phyloP scores from a whole-genome alignment of 2,113 vertebrate genomes.

The Psophia crepitans region DNA sequence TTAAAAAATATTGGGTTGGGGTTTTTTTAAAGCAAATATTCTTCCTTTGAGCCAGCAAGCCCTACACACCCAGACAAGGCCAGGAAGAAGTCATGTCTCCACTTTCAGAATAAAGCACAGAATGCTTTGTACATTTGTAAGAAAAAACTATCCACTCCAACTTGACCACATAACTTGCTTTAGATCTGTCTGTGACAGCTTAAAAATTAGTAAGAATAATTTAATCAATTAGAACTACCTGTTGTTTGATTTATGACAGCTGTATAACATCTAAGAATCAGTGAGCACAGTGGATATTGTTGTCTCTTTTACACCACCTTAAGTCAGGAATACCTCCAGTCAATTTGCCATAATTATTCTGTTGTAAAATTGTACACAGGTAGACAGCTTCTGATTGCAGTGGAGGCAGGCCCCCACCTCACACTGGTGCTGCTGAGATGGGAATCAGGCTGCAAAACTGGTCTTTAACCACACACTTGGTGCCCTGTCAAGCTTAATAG shows the following conservation, averaged over 20 bases:
- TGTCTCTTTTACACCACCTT: not conserved
- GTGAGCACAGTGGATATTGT: not conserved
- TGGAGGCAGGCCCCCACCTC: not conserved
- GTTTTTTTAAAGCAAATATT: slow-evolving; percentile 45
- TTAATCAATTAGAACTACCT: slow-evolving; percentile 52
- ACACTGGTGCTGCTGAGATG: not conserved
- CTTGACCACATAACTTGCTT: not conserved
- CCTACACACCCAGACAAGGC: not conserved
- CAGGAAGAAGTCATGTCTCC: slow-evolving; percentile 33
- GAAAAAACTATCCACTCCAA: not conserved
- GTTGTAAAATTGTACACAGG: not conserved
- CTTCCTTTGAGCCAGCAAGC: slow-evolving; percentile 28
- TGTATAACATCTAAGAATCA: not conserved
- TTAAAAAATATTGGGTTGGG: not conserved
- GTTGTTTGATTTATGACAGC: slow-evolving; percentile 40
- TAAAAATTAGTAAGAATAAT: slow-evolving; percentile 68
- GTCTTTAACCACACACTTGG: not conserved
- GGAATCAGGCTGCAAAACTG: not conserved
- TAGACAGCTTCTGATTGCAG: not conserved
- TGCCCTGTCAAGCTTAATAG: not conserved
- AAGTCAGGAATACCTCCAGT: not conserved
- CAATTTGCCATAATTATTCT: not conserved
- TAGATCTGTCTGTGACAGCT: slow-evolving; percentile 23
- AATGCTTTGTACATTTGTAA: not conserved
- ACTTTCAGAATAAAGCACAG: slow-evolving; percentile 28